Base-by-base conservation (phyloP, 2,888 invertebrate species). In the Eupithecia dodoneata region DNA sequence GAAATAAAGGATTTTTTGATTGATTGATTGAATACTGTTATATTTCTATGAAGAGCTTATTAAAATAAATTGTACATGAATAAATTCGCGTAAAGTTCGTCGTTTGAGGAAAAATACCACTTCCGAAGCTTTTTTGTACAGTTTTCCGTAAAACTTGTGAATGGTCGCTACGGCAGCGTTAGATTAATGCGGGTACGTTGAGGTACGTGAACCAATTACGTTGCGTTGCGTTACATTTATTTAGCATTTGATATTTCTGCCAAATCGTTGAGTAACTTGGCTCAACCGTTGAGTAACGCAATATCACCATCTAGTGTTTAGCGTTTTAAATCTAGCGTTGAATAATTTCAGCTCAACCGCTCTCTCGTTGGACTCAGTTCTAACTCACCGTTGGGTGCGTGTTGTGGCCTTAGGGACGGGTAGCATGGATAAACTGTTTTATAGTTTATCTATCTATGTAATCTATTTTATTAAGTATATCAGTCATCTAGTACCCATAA, bases 111-210 rank as follows among this genome's bases (percentile, higher is more conserved):
- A 59, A 59, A 9, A 59, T n/a, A 15, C 6, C 18, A 18, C 55
- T 55, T 2, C n/a, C n/a, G 3, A 59, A 18, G 2, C 10, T 63
- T 30, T 9, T 30, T 63, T 10, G 0, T 52, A 18, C 10, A 63
- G 18, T 63, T 63, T 63, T 63, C 63, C 63, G 63, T 63, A 4
- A 63, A 30, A 63, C 63, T 63, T 63, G 10, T 42, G 42, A 42
- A 42, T 42, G 66, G 15, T 72, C 67, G 72, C 69, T 76, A 59
- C 72, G 76, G 10, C 72, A 76, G 47, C 76, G 65, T 66, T 72
- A 72, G 49, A 12, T 18, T 3, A 42, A 66, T 42, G 42, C 63
- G 63, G 3, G 42, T 15, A 9, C 42, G 42, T 42, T 66, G 3
- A 7, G 66, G 12, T 15, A 42, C 66, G 41, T 42, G 66, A 42